Percentiles rank a stretch among this genome's conserved stretches.
These are phyloP conservation scores for Tanytarsus gracilentus DNA, from an alignment of 2,888 invertebrate genomes.

Conservation along the genomic window DNA sequence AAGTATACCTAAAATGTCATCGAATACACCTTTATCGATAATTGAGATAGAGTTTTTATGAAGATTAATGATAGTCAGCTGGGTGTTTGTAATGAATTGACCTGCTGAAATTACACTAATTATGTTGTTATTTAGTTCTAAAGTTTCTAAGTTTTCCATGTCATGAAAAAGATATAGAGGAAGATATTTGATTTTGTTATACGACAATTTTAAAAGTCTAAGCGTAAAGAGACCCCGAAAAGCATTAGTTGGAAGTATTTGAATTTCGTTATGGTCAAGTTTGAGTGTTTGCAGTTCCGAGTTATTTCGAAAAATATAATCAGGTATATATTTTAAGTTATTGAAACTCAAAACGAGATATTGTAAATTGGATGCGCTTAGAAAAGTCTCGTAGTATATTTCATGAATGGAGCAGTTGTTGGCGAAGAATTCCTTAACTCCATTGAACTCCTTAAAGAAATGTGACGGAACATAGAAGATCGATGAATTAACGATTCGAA, in stretches of 20 bases:
- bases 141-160: not conserved
- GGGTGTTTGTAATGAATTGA: not conserved
- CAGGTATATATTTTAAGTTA: not conserved
- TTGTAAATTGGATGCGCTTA: not conserved
- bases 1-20: not conserved
- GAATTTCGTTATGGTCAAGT: conserved; percentile 9
- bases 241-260: not conserved
- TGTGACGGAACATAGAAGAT: not conserved
- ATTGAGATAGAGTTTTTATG: not conserved
- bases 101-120: conserved; percentile 9
- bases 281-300: conserved; percentile 11
- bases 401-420: conserved; percentile 10
- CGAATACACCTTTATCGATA: conserved; percentile 3
- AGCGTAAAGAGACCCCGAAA: not conserved
- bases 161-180: not conserved
- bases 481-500: not conserved
- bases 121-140: conserved; percentile 7
- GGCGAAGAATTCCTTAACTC: conserved; percentile 4
- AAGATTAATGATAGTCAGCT: not conserved
- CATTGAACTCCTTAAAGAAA: not conserved
- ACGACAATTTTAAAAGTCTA: conserved; percentile 10
- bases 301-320: not conserved
- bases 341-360: conserved; percentile 13
- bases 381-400: conserved; percentile 2
- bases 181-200: conserved; percentile 5